These are phyloP conservation scores for Drosophila sproati DNA, from an alignment of 1,140 invertebrate species.

Conservation along the genomic window DNA sequence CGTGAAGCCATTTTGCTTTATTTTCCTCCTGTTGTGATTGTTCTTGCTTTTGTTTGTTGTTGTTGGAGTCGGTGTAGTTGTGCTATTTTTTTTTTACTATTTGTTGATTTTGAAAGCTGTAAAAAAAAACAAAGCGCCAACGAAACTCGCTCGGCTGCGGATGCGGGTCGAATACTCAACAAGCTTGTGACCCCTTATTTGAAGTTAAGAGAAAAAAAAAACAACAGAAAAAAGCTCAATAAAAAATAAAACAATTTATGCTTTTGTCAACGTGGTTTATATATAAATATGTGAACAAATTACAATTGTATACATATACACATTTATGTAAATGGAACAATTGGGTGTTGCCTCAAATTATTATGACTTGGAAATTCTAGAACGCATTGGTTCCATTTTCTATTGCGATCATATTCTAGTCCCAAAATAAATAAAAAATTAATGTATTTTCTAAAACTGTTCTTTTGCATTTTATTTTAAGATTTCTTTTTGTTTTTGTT, in stretches of 20 bases:
- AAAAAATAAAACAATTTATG: too few species aligned
- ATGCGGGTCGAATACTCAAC: not conserved
- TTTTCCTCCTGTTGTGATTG: constrained; percentile 6
- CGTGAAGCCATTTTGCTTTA: constrained; percentile 59
- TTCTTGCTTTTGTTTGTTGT: constrained; percentile 13
- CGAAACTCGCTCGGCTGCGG: not conserved
- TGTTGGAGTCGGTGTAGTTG: not conserved
- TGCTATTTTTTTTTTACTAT: not conserved
- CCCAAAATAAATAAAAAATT: not conserved
- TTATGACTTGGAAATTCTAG: too few species aligned
- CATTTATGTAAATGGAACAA: too few species aligned
- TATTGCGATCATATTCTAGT: too few species aligned
- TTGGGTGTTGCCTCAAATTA: too few species aligned
- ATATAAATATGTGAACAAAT: too few species aligned
- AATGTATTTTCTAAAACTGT: constrained; percentile 5
- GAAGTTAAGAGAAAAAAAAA: too few species aligned
- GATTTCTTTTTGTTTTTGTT: constrained; percentile 17
- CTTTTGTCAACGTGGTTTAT: too few species aligned
- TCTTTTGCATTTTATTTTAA: constrained; percentile 32
- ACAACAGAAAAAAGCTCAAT: too few species aligned
- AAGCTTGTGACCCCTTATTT: too few species aligned
- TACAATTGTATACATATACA: too few species aligned
- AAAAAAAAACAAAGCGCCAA: constrained; percentile 3
- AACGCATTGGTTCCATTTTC: too few species aligned
- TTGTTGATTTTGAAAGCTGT: constrained; percentile 9